Evolutionary conservation across 2,888 invertebrate genomes (phyloP).

Genomic region (Sminthurides aquaticus): DNA sequence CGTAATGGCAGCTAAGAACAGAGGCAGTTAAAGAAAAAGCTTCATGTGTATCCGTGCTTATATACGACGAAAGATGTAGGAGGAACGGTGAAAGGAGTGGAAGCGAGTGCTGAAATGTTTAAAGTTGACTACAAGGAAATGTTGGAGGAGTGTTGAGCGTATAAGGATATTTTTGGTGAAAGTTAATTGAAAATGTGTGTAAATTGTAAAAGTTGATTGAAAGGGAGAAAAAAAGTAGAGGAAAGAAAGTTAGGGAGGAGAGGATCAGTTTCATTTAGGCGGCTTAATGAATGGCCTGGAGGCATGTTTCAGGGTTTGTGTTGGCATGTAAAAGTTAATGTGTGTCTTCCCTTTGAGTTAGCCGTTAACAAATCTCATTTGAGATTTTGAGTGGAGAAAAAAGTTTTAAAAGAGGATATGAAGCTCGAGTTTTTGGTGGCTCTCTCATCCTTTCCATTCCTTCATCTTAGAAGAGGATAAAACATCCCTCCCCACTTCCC

Average conservation of each 20-base stretch:
- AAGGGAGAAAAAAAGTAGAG: background rate
- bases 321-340: background rate
- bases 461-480: too few relatives aligned
- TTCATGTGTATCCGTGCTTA: too few relatives aligned
- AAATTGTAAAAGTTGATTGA: background rate
- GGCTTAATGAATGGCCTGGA: slow-evolving; percentile 8
- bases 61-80: too few relatives aligned
- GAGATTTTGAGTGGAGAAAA: background rate
- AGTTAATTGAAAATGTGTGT: too few relatives aligned
- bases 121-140: too few relatives aligned
- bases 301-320: background rate
- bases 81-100: too few relatives aligned
- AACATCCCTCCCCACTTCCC: background rate
- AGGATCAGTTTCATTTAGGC: slow-evolving; percentile 8
- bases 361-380: background rate
- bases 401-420: background rate
- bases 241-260: background rate
- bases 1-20: too few relatives aligned
- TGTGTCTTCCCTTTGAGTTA: background rate
- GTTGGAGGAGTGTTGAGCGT: too few relatives aligned
- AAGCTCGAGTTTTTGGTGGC: background rate
- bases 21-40: too few relatives aligned
- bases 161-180: too few relatives aligned
- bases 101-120: background rate
- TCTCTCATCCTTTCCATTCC: too few relatives aligned